phyloP scores from a whole-genome alignment of 2,797 vertebrate genomes.

The Intellagama lesueurii region DNA sequence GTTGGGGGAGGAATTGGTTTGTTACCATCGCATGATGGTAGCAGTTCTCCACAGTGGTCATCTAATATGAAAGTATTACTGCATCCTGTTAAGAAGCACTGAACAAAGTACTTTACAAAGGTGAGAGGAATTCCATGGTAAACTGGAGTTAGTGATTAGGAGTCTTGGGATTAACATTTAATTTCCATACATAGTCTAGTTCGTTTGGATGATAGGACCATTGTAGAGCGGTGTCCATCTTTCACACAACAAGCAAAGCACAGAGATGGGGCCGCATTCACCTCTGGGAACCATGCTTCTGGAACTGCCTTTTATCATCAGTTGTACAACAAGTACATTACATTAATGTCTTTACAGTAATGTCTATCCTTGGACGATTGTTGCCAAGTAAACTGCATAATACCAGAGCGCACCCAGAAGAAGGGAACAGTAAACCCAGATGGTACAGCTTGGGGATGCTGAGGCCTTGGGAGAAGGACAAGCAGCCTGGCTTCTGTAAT shows the following conservation, averaged over 20 bases:
- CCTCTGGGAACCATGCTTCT: background rate
- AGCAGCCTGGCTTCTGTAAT: background rate
- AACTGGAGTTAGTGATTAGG: background rate
- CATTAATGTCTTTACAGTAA: no score
- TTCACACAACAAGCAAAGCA: background rate
- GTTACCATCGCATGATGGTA: constrained; percentile 56
- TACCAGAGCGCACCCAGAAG: no score
- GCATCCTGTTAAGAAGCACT: constrained; percentile 50
- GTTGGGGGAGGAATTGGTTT: constrained; percentile 39
- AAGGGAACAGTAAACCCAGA: no score
- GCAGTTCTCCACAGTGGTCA: constrained; percentile 53
- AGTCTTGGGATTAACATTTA: constrained; percentile 24
- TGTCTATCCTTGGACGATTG: background rate
- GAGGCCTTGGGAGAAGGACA: background rate
- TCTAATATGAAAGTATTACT: constrained; percentile 50
- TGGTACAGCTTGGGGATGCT: no score
- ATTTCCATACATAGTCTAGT: constrained; percentile 39
- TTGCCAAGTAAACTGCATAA: background rate
- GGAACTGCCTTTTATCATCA: no score
- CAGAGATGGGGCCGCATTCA: background rate
- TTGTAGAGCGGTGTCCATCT: background rate
- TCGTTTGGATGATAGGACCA: constrained; percentile 28
- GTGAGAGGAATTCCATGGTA: constrained; percentile 48
- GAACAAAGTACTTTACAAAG: constrained; percentile 55
- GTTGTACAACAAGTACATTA: background rate